phyloP scores from a whole-genome alignment of 2,888 invertebrate species.

The Argyresthia albistria region DNA sequence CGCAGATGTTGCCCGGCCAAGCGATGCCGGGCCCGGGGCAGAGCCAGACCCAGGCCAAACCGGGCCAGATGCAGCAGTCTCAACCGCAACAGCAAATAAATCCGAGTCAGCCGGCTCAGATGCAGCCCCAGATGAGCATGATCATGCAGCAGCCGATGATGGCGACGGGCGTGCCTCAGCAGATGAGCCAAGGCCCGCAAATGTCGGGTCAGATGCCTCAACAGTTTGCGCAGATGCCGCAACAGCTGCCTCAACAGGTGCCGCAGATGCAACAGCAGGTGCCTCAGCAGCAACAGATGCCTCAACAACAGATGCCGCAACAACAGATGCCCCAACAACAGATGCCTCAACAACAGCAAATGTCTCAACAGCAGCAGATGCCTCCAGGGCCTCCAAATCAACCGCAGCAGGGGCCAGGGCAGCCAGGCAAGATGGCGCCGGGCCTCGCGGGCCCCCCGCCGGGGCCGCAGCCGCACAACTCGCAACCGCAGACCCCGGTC shows the following conservation, averaged over 20 bases:
- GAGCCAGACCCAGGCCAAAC: constrained; percentile 25
- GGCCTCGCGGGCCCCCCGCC: constrained; percentile 15
- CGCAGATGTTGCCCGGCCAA: background rate
- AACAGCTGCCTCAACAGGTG: constrained; percentile 12
- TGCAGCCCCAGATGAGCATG: constrained; percentile 1
- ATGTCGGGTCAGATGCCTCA: constrained; percentile 20
- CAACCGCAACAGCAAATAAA: constrained; percentile 1
- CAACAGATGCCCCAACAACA: constrained; percentile 22
- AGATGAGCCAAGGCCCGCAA: constrained; percentile 26
- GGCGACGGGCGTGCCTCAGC: constrained; percentile 4
- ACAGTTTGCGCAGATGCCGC: constrained; percentile 12
- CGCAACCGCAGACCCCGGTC: constrained; percentile 35
- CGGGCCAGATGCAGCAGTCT: constrained; percentile 22
- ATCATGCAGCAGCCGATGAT: background rate
- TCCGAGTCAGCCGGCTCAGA: background rate
- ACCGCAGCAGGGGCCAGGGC: constrained; percentile 19
- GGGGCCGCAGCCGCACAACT: constrained; percentile 19
- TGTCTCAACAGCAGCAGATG: constrained; percentile 16
- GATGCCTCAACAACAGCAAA: constrained; percentile 19
- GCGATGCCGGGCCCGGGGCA: constrained; percentile 14
- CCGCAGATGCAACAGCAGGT: constrained; percentile 5
- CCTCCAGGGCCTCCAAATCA: constrained; percentile 20
- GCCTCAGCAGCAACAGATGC: constrained; percentile 14
- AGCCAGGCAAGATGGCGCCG: constrained; percentile 25
- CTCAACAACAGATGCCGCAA: constrained; percentile 14